Percentiles rank a stretch among this genome's conserved stretches.
phyloP scores from a whole-genome alignment of 1,140 invertebrate genomes.

The Eubasilissa regina region DNA sequence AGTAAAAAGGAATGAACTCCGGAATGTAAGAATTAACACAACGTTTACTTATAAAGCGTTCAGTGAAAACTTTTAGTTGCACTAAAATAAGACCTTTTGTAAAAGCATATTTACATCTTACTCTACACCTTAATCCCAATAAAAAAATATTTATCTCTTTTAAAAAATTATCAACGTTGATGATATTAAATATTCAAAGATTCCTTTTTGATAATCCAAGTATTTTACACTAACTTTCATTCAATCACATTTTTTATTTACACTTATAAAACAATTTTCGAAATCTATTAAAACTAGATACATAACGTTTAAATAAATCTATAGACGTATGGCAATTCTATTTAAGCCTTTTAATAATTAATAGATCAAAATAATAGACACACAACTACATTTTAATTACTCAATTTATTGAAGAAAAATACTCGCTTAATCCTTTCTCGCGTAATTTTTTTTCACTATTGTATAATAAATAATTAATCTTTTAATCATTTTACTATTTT shows the following conservation, averaged over 20 bases:
- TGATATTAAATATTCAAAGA: slow-evolving; percentile 54
- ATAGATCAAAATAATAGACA: slow-evolving; percentile 28
- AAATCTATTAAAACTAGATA: slow-evolving; percentile 51
- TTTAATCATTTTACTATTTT: not conserved
- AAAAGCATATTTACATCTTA: slow-evolving; percentile 60
- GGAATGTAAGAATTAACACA: slow-evolving; percentile 28
- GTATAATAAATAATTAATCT: slow-evolving; percentile 35
- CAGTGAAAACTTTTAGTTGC: not conserved
- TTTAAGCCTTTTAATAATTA: slow-evolving; percentile 47
- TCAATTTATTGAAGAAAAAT: slow-evolving; percentile 2
- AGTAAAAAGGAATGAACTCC: not conserved
- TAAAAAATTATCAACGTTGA: slow-evolving; percentile 58
- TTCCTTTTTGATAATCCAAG: slow-evolving; percentile 44
- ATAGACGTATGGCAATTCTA: slow-evolving; percentile 56
- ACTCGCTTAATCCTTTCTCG: not conserved
- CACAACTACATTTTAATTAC: slow-evolving; percentile 7
- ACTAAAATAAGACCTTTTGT: slow-evolving; percentile 7
- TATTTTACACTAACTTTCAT: slow-evolving; percentile 10
- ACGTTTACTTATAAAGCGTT: slow-evolving; percentile 21
- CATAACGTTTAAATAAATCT: slow-evolving; percentile 54
- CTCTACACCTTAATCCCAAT: slow-evolving; percentile 57
- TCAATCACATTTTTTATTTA: slow-evolving; percentile 57
- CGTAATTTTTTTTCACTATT: not conserved
- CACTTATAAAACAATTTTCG: slow-evolving; percentile 55
- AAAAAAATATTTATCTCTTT: slow-evolving; percentile 59